phyloP scores from a whole-genome alignment of 2,113 vertebrate species.

The Tautogolabrus adspersus region DNA sequence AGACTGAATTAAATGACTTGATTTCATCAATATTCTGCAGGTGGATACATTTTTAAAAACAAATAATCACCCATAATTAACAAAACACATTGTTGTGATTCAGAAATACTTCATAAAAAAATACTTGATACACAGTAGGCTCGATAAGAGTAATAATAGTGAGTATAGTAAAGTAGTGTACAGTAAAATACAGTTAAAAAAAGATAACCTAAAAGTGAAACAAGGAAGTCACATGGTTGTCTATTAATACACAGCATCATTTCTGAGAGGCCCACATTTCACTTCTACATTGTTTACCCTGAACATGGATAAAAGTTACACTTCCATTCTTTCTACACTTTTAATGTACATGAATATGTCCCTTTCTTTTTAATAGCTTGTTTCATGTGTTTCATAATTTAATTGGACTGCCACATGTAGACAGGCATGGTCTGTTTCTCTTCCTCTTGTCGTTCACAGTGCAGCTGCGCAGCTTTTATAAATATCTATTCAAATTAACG shows the following conservation, averaged over 20 bases:
- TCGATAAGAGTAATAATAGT: too few relatives aligned
- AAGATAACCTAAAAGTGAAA: neutral
- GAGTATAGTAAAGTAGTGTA: too few relatives aligned
- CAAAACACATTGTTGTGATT: too few relatives aligned
- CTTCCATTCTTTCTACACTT: neutral
- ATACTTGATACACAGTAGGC: too few relatives aligned
- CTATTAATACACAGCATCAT: conserved; percentile 13
- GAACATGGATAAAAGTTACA: neutral
- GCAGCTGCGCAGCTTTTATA: conserved; percentile 45
- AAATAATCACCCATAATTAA: too few relatives aligned
- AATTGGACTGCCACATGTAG: neutral
- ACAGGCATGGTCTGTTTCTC: neutral
- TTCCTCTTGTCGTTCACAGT: conserved; percentile 3
- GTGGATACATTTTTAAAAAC: too few relatives aligned
- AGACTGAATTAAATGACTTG: neutral
- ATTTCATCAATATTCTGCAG: neutral
- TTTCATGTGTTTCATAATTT: too few relatives aligned
- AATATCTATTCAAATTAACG: conserved; percentile 54
- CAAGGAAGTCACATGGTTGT: conserved; percentile 52
- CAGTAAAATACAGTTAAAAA: too few relatives aligned
- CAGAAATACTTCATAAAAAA: too few relatives aligned
- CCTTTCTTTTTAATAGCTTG: neutral
- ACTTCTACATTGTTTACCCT: conserved; percentile 26
- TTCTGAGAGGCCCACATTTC: neutral
- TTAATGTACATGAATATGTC: neutral